Evolutionary conservation across 2,797 vertebrate species (phyloP).

Genomic region (Tolypeutes matacus): DNA sequence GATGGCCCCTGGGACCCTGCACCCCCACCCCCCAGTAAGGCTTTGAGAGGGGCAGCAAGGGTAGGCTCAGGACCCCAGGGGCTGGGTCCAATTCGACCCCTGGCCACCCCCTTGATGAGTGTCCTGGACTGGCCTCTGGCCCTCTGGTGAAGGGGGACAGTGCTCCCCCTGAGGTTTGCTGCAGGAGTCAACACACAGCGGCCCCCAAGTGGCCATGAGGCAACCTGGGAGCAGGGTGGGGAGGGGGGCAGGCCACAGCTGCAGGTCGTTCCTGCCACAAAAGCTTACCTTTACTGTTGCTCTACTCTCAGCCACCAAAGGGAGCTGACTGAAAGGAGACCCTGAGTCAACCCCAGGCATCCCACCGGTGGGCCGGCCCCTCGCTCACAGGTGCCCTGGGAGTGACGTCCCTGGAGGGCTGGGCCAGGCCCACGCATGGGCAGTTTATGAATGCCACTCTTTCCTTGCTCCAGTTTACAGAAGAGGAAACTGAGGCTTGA

Average conservation of each 20-base stretch:
- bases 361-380: no score
- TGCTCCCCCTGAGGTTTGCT: not conserved
- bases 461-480: not conserved
- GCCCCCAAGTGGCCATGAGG: not conserved
- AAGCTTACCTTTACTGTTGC: not conserved
- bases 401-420: no score
- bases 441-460: rapidly evolving
- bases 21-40: not conserved
- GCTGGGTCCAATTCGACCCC: no score
- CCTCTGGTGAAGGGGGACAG: not conserved
- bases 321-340: not conserved
- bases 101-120: not conserved
- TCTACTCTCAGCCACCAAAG: not conserved
- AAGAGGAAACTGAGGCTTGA: not conserved
- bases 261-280: not conserved
- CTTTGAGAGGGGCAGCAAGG: not conserved
- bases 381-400: no score
- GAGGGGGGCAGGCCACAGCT: not conserved
- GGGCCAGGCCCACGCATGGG: no score
- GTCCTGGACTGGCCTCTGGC: not conserved
- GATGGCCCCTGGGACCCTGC: not conserved
- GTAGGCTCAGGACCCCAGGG: not conserved
- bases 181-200: not conserved
- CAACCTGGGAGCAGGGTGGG: no score
- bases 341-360: not conserved